Percentiles rank a stretch among this genome's conserved stretches.
Conservation (phyloP, 2,113 vertebrate genomes). For the Emberiza fucata region DNA sequence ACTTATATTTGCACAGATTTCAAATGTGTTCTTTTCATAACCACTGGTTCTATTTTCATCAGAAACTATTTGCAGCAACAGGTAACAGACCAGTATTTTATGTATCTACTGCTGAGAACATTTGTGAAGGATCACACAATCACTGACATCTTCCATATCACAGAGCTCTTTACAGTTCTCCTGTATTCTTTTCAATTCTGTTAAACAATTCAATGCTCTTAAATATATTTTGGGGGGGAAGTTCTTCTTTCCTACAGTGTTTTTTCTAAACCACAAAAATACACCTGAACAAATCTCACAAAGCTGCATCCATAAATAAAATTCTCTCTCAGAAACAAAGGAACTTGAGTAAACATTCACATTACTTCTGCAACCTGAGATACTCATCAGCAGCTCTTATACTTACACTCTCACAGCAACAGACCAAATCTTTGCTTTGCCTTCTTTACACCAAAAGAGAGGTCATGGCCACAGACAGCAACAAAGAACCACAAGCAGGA, state of each 20-base stretch:
- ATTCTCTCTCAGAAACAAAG: neutral
- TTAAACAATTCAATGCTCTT: neutral
- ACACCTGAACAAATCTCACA: neutral
- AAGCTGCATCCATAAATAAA: neutral
- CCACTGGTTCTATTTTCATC: neutral
- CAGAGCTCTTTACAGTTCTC: neutral
- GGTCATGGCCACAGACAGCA: neutral
- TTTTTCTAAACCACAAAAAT: neutral
- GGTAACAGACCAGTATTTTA: neutral
- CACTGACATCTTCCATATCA: neutral
- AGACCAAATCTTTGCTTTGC: neutral
- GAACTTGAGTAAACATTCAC: neutral
- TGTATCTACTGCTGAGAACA: neutral
- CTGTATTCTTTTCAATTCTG: neutral
- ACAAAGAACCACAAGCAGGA: neutral
- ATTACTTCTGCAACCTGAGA: neutral
- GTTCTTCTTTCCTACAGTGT: neutral
- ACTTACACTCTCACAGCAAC: neutral
- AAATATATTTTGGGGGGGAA: rapidly evolving
- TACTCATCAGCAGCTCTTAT: neutral
- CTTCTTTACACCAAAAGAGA: neutral
- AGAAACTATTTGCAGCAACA: neutral
- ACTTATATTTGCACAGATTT: neutral
- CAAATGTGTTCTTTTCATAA: neutral
- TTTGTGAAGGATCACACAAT: neutral